phyloP scores from a whole-genome alignment of 2,888 invertebrate genomes.

The Leptura quadrifasciata region DNA sequence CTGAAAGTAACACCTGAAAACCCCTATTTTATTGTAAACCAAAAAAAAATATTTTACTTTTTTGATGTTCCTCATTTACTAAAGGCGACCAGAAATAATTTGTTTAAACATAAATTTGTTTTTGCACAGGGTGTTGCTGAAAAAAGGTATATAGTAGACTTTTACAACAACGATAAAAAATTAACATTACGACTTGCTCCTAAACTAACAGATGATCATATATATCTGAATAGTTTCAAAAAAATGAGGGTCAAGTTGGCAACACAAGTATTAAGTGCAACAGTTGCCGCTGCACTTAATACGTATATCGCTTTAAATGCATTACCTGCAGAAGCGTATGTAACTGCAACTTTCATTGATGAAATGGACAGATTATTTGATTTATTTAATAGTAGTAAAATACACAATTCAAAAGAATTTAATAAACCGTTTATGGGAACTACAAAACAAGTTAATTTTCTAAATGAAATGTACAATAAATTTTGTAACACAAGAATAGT shows the following conservation, averaged over 20 bases:
- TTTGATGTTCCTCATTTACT: no score
- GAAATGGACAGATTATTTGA: slow-evolving; percentile 20
- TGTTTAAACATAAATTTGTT: no score
- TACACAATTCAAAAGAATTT: neutral
- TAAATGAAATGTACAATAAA: neutral
- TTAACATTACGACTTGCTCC: no score
- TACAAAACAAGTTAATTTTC: neutral
- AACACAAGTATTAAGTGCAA: slow-evolving; percentile 14
- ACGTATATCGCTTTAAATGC: neutral
- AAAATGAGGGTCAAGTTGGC: slow-evolving; percentile 16
- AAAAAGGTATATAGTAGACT: no score
- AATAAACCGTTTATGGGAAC: slow-evolving; percentile 10
- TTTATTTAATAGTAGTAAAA: neutral
- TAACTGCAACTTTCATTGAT: slow-evolving; percentile 2
- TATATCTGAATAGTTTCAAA: neutral
- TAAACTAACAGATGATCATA: slow-evolving; percentile 12
- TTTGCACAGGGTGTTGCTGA: no score
- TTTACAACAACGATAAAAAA: no score
- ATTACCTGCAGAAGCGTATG: neutral
- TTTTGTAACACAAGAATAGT: neutral
- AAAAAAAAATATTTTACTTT: no score
- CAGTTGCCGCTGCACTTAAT: neutral
- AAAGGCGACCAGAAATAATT: no score
- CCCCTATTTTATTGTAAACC: no score
- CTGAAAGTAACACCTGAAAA: no score